Evolutionary conservation across 2,888 invertebrate genomes (phyloP).

Genomic region (Drosophila prolongata): DNA sequence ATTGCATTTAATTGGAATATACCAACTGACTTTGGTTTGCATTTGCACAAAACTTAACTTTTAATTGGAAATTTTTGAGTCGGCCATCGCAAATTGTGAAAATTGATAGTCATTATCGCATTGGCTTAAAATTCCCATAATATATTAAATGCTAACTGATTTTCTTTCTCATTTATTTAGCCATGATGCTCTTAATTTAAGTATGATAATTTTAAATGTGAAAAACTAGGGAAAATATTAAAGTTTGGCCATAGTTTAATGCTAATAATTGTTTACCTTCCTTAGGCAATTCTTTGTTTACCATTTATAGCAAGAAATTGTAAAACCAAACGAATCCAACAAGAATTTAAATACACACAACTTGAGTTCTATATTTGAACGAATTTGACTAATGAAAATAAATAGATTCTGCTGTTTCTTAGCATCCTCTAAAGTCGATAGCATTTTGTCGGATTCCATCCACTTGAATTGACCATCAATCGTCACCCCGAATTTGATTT

Average conservation of each 20-base stretch:
- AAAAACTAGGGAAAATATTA: too few relatives aligned
- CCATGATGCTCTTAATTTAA: too few relatives aligned
- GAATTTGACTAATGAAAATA: constrained; percentile 22
- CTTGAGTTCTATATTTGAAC: constrained; percentile 2
- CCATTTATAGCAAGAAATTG: too few relatives aligned
- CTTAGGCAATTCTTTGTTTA: too few relatives aligned
- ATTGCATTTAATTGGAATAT: constrained; percentile 27
- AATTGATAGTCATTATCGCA: background rate
- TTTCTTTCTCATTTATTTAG: too few relatives aligned
- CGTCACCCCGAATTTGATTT: constrained; percentile 22
- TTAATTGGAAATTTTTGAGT: constrained; percentile 23
- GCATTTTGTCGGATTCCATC: constrained; percentile 18
- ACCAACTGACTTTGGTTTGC: background rate
- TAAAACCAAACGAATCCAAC: too few relatives aligned
- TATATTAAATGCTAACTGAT: background rate
- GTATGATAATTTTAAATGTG: too few relatives aligned
- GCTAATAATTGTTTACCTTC: too few relatives aligned
- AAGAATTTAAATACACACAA: too few relatives aligned
- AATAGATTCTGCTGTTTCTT: constrained; percentile 23
- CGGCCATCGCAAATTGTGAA: too few relatives aligned
- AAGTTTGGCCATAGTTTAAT: too few relatives aligned
- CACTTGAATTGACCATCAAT: constrained; percentile 30
- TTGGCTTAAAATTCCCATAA: too few relatives aligned
- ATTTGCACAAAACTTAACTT: constrained; percentile 12
- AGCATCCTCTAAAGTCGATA: constrained; percentile 21